These are phyloP conservation scores for Astyanax mexicanus DNA, from an alignment of 2,797 vertebrate genomes.

Conservation along the genomic window DNA sequence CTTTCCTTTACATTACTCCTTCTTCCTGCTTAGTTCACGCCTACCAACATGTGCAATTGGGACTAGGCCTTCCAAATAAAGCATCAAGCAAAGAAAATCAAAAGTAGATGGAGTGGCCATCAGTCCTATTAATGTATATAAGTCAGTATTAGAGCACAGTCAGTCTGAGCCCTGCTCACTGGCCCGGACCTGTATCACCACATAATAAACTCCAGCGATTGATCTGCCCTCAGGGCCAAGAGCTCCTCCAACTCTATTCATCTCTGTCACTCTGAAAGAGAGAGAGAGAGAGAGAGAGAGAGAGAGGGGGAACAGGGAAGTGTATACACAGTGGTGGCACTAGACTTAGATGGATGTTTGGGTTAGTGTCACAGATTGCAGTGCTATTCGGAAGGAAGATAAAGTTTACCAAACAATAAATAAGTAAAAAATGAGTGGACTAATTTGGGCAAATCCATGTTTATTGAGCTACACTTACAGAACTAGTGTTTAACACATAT, in stretches of 20 bases:
- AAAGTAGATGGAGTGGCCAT: conserved; percentile 36
- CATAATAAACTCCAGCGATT: conserved; percentile 79
- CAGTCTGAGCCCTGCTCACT: conserved; percentile 22
- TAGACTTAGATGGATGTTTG: conserved; percentile 42
- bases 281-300: conserved; percentile 15
- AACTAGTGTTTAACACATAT: too few species aligned
- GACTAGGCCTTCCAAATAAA: conserved; percentile 33
- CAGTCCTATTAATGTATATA: conserved; percentile 41
- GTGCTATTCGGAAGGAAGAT: too few species aligned
- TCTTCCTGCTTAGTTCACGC: not conserved
- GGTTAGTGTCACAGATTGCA: too few species aligned
- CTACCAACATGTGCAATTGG: not conserved
- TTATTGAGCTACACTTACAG: too few species aligned
- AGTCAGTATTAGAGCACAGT: conserved; percentile 37
- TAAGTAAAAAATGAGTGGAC: too few species aligned
- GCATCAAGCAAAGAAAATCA: conserved; percentile 24
- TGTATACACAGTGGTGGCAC: conserved; percentile 38
- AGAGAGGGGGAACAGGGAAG: conserved; percentile 18
- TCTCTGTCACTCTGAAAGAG: conserved; percentile 62
- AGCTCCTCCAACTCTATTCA: conserved; percentile 68
- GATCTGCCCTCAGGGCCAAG: conserved; percentile 71
- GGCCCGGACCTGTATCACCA: conserved; percentile 68
- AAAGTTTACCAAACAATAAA: too few species aligned
- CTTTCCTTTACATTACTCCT: not conserved
- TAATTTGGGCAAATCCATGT: too few species aligned